Evolutionary conservation across 2,888 invertebrate species (phyloP).

Genomic region (Neria commutata): DNA sequence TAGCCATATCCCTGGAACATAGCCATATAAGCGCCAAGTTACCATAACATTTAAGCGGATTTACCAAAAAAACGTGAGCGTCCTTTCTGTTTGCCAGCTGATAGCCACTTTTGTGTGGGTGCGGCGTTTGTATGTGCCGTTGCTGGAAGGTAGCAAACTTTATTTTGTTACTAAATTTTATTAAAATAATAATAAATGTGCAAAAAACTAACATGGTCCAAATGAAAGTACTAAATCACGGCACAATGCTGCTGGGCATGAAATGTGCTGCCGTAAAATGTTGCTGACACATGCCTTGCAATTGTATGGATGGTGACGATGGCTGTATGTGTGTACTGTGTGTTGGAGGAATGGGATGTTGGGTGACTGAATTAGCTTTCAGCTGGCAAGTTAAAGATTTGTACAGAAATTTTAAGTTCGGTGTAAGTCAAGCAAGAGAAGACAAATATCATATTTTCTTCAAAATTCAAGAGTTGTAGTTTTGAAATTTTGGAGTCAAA

Average conservation of each 20-base stretch:
- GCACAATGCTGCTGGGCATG: neutral
- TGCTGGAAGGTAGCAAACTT: constrained; percentile 18
- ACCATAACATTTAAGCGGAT: constrained; percentile 58
- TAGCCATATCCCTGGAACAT: neutral
- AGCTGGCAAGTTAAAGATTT: neutral
- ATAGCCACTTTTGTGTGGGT: constrained; percentile 35
- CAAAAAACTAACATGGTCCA: constrained; percentile 43
- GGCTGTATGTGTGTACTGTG: constrained; percentile 20
- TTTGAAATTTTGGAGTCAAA: too few species aligned
- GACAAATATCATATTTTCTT: too few species aligned
- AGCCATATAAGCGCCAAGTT: constrained; percentile 36
- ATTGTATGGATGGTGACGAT: too few species aligned
- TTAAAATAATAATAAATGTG: constrained; percentile 35
- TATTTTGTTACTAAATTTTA: constrained; percentile 27
- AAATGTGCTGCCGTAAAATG: constrained; percentile 32
- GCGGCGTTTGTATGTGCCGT: constrained; percentile 5
- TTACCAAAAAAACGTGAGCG: constrained; percentile 32
- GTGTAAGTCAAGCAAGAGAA: neutral
- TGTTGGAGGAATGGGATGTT: constrained; percentile 10
- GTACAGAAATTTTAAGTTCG: neutral
- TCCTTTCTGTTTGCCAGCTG: constrained; percentile 39
- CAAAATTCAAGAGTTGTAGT: too few species aligned
- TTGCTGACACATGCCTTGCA: constrained; percentile 28
- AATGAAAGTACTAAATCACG: constrained; percentile 42
- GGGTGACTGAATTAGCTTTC: constrained; percentile 20